Conservation (phyloP, 2,888 invertebrate genomes). For the Drosophila anomalipes region DNA sequence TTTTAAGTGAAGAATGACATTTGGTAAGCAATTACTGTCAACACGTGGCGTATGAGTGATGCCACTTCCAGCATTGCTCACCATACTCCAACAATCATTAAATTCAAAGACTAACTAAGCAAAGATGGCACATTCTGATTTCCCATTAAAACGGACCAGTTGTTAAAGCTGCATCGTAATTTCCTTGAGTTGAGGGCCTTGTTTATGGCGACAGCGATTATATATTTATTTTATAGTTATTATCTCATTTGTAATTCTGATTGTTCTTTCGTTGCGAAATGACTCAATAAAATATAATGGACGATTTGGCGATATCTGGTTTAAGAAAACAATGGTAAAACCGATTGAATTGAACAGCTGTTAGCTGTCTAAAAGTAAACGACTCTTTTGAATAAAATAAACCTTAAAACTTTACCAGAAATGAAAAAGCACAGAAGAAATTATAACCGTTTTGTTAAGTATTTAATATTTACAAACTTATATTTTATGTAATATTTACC, state of each 20-base stretch:
- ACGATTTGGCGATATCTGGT: not conserved
- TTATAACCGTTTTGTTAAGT: not conserved
- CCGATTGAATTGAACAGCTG: not conserved
- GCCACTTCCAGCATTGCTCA: not conserved
- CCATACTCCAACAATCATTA: not conserved
- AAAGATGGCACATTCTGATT: not conserved
- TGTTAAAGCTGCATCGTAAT: not conserved
- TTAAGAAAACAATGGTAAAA: not conserved
- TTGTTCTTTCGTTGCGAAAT: not conserved
- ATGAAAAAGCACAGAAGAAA: not conserved
- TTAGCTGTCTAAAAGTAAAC: not conserved
- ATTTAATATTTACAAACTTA: not conserved
- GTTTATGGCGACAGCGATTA: not conserved
- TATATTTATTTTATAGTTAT: not conserved
- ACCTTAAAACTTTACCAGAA: not conserved
- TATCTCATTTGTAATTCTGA: not conserved
- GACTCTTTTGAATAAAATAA: not conserved
- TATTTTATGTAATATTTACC: not conserved
- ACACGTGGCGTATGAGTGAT: conserved; percentile 52
- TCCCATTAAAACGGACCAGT: not conserved
- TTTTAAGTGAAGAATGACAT: conserved; percentile 30
- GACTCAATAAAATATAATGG: not conserved
- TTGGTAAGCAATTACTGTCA: conserved; percentile 21
- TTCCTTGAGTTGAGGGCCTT: not conserved
- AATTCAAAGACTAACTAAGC: not conserved